Evolutionary conservation across 2,797 vertebrate genomes (phyloP), one percentile per base, ranked within the genome.

Genomic region (Thaleichthys pacificus): DNA sequence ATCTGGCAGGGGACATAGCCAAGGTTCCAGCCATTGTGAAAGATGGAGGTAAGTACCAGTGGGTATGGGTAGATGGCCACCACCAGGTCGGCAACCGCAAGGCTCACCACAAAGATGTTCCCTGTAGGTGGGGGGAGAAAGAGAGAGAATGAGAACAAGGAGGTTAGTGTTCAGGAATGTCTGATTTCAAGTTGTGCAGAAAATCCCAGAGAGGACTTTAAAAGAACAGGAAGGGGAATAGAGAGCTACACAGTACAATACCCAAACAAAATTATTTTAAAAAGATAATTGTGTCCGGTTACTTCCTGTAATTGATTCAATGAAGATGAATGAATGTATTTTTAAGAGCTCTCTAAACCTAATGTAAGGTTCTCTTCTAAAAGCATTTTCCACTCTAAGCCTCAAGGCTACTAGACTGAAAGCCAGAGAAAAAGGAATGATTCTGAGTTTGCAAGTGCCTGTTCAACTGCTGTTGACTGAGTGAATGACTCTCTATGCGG

Each of bases 21-120:
- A 80, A 94, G 86, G 74, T 87, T 93, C 95, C 95, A 96, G 69
- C 94, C 94, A 0, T 93, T 89, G 78, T 91, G 90, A 82, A 96
- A 92, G 68, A 96, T 90, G 58, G 95, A 94, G 9, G 87, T 90
- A 75, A 96, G 90, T 58, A 94, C 93, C 88, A 96, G 84, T 0
- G 95, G 95, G 71, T 95, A 96, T 0, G 95, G 95, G 76, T 96
- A 96, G 69, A 95, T 84, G 8, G 95, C 95, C 74, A 95, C 95
- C 56, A 95, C 89, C 81, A 96, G 89, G 85, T 96, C 95, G 9
- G 95, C 95, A 49, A 95, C 87, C 0, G 95, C 94, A 58, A 96
- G 90, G 85, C 94, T 96, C 83, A 96, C 93, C 78, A 96, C 95
- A 77, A 96, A 96, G 75, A 95, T 81, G 77, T 96, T 96, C 76